phyloP scores from a whole-genome alignment of 1,140 invertebrate species.

The Nylanderia fulva region DNA sequence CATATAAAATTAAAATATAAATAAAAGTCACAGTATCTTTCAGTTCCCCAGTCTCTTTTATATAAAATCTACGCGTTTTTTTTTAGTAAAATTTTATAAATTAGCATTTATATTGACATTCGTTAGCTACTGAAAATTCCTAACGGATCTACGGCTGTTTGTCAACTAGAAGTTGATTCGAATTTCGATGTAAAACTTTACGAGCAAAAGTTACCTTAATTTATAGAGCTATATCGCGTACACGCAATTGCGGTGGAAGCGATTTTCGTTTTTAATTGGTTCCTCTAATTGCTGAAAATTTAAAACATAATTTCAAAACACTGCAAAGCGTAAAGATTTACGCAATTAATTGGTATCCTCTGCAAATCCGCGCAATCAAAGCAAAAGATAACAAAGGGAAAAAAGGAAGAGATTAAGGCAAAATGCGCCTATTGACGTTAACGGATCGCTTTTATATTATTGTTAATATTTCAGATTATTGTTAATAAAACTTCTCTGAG shows the following conservation, averaged over 20 bases:
- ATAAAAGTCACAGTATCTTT: no score
- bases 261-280: conserved; percentile 71
- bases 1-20: no score
- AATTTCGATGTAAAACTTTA: conserved; percentile 39
- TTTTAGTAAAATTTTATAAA: not conserved
- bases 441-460: conserved; percentile 26
- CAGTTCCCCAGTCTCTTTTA: not conserved
- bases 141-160: not conserved
- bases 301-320: conserved; percentile 60
- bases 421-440: conserved; percentile 24
- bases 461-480: no score
- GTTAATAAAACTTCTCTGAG: conserved; percentile 6
- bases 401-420: not conserved
- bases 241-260: not conserved
- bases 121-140: not conserved
- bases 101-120: not conserved
- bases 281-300: conserved; percentile 65
- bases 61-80: not conserved
- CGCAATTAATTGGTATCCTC: conserved; percentile 59
- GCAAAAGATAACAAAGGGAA: not conserved
- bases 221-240: not conserved
- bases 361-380: conserved; percentile 12
- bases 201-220: conserved; percentile 9
- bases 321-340: conserved; percentile 68
- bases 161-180: not conserved